A percentile compares a stretch with the other conserved stretches of the same genome.
Conservation (phyloP, 2,888 invertebrate species). For the Cataglyphis cursor region DNA sequence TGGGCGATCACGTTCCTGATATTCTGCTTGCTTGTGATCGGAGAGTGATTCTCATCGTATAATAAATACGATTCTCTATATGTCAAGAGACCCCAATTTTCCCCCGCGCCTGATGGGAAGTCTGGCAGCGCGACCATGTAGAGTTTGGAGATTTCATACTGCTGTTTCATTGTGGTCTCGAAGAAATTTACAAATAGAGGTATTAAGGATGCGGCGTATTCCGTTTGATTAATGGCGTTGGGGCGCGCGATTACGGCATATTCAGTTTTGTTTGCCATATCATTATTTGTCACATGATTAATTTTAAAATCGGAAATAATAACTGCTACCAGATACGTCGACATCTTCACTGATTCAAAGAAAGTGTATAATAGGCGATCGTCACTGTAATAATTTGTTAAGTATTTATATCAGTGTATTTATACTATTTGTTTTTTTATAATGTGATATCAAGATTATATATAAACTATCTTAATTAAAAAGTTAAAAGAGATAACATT, state of each 20-base stretch:
- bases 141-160: constrained; percentile 87
- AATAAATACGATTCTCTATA: constrained; percentile 93
- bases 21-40: constrained; percentile 75
- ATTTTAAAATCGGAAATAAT: constrained; percentile 92
- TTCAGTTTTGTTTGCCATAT: constrained; percentile 32
- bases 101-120: constrained; percentile 88
- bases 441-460: not conserved
- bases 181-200: constrained; percentile 86
- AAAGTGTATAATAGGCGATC: constrained; percentile 71
- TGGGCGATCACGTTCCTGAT: constrained; percentile 86
- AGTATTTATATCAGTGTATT: not conserved
- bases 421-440: not conserved
- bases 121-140: constrained; percentile 89
- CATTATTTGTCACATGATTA: constrained; percentile 3
- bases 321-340: constrained; percentile 95
- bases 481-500: not conserved
- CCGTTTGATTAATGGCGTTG: constrained; percentile 90
- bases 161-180: constrained; percentile 84
- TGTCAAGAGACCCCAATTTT: constrained; percentile 86
- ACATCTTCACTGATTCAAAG: constrained; percentile 90
- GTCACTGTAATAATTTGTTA: constrained; percentile 39
- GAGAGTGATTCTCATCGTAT: constrained; percentile 87
- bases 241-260: constrained; percentile 90
- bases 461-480: not conserved
- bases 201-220: constrained; percentile 88